phyloP scores from a whole-genome alignment of 2,797 vertebrate genomes.

The Harpagifer antarcticus region DNA sequence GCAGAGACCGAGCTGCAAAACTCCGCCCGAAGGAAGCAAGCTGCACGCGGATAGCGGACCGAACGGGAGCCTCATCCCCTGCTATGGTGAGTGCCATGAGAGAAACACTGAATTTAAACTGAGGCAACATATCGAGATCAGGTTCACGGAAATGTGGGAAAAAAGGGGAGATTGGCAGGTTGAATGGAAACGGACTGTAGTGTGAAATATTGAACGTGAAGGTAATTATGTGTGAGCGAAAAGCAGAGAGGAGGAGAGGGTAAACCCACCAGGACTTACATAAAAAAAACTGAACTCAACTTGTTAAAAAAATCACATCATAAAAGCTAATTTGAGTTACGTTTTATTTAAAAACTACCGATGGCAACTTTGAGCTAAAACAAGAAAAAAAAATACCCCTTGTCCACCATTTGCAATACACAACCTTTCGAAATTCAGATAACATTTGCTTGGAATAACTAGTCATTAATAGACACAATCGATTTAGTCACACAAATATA shows the following conservation, averaged over 20 bases:
- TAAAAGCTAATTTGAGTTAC: too few species aligned
- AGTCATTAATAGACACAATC: neutral
- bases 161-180: constrained; percentile 3
- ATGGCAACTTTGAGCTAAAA: neutral
- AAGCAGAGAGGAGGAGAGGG: constrained; percentile 15
- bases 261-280: neutral
- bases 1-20: constrained; percentile 91
- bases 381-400: neutral
- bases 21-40: constrained; percentile 90
- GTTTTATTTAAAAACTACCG: neutral
- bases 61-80: constrained; percentile 90
- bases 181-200: neutral
- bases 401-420: too few species aligned
- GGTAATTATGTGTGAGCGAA: constrained; percentile 13
- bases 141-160: constrained; percentile 8
- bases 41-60: constrained; percentile 88
- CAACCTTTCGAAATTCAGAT: neutral
- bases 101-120: neutral
- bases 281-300: neutral
- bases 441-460: neutral
- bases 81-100: constrained; percentile 90
- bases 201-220: constrained; percentile 15
- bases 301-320: too few species aligned
- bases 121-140: neutral
- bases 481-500: neutral